Conservation (phyloP, 2,797 vertebrate species). For the Falco cherrug region DNA sequence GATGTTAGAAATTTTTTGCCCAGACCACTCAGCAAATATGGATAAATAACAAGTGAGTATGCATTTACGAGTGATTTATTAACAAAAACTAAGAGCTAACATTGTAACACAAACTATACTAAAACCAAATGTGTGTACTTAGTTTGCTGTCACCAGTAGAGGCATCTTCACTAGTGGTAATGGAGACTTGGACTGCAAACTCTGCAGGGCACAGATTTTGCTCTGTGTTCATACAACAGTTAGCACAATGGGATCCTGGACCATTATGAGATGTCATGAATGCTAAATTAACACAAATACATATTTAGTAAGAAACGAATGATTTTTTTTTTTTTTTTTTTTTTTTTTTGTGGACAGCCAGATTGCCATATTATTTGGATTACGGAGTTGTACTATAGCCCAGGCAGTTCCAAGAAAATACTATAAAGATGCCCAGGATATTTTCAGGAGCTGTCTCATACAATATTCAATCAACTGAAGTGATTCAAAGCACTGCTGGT, state of each 20-base stretch:
- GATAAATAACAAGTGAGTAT: conserved; percentile 23
- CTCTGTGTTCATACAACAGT: not conserved
- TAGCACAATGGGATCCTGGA: conserved; percentile 28
- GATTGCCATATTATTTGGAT: conserved; percentile 23
- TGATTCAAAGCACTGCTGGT: not conserved
- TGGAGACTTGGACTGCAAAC: not conserved
- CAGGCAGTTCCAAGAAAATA: conserved; percentile 28
- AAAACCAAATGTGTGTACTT: conserved; percentile 15
- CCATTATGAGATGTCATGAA: conserved; percentile 38
- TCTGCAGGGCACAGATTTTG: conserved; percentile 45
- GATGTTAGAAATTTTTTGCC: conserved; percentile 23
- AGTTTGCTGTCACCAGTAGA: conserved; percentile 23
- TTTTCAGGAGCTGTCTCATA: conserved; percentile 32
- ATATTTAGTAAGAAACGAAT: conserved; percentile 54
- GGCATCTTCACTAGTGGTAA: conserved; percentile 17
- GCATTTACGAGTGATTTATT: conserved; percentile 21
- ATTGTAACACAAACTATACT: not conserved
- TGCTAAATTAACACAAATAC: conserved; percentile 52
- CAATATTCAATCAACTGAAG: conserved; percentile 41
- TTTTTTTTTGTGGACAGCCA: conserved; percentile 26
- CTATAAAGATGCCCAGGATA: not conserved
- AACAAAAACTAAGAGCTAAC: not conserved
- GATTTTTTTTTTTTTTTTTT: not conserved
- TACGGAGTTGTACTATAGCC: not conserved
- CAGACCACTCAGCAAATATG: not conserved